These are phyloP conservation scores for Phoxinus dragarum DNA, from an alignment of 2,797 vertebrate genomes.

Conservation along the genomic window DNA sequence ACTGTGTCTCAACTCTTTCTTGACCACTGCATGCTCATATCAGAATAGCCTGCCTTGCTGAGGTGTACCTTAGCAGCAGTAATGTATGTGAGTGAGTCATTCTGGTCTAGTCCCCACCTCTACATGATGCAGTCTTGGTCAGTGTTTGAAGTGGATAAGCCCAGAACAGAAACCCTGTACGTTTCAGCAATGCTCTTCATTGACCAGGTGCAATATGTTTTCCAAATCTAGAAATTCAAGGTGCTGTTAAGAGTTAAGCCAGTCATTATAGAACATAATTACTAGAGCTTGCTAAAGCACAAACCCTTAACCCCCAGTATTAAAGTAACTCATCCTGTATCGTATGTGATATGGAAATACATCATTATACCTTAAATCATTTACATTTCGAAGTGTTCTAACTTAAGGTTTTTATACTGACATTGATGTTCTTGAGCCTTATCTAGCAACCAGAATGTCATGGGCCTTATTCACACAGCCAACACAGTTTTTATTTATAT, in stretches of 20 bases:
- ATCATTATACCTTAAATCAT: not conserved
- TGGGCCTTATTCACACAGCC: not conserved
- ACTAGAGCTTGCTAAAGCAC: not conserved
- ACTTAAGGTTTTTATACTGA: not conserved
- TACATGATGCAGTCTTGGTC: conserved; percentile 26
- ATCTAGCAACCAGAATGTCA: not conserved
- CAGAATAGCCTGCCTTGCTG: conserved; percentile 2
- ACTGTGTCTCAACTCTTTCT: not conserved
- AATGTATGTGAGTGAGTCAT: conserved; percentile 41
- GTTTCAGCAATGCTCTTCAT: conserved; percentile 18
- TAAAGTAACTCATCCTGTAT: not conserved
- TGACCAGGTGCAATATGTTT: not conserved
- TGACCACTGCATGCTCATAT: conserved; percentile 22
- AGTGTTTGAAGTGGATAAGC: conserved; percentile 1
- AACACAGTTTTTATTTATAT: not conserved
- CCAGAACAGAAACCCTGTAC: conserved; percentile 19
- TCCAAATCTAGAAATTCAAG: not conserved
- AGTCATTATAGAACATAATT: conserved; percentile 5
- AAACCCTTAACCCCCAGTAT: not conserved
- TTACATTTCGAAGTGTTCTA: not conserved
- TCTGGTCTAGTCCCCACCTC: conserved; percentile 45
- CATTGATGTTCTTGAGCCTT: not conserved
- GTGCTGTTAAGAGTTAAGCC: not conserved
- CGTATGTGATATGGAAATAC: not conserved
- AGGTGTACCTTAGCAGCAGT: conserved; percentile 44